Base-by-base conservation (phyloP, 2,113 vertebrate genomes). In the Sinocyclocheilus maitianheensis region DNA sequence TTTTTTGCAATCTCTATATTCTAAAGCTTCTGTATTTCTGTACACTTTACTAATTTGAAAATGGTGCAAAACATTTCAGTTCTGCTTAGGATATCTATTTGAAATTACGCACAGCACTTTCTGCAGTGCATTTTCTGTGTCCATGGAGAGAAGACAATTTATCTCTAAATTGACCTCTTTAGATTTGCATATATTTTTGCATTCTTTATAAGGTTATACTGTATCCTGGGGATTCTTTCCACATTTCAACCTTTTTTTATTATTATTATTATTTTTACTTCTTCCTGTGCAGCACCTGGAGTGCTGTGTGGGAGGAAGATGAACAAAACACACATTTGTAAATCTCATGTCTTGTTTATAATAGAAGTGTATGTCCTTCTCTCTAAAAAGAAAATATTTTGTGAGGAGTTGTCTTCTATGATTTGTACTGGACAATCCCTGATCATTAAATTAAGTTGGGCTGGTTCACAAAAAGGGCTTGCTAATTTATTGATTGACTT, bases 271-370 rank as follows among this genome's bases (percentile, higher is more conserved):
- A 9, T 89, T 91, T 91, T 90, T 92, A 84, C 85, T 88, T 89
- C 90, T 90, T 69, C 83, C 84, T 89, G 92, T 90, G 88, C n/a
- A 93, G 95, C 95, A 97, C 94, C 93, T 94, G 94, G 91, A 90
- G 92, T 96, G 94, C 94, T 92, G 69, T 92, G 89, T 89, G 91
- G 88, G 90, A 62, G 91, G 87, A 82, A 84, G 93, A 90, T 85
- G 65, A 91, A 91, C 81, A 88, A 90, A 93, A 51, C 46, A 87
- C 77, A 89, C 88, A 91, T 89, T 93, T 91, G 92, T 93, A 93
- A 92, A 95, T 90, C 87, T 85, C 90, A 88, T 85, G 85, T 88
- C 89, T 88, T 93, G 87, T 91, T 92, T 90, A 91, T 94, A 93
- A 93, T 92, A 89, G 88, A 92, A 83, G 89, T 92, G 91, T 94